Evolutionary conservation across 1,140 invertebrate species (phyloP), one percentile per base, ranked within the genome.

Genomic region (Brachionus rubens): DNA sequence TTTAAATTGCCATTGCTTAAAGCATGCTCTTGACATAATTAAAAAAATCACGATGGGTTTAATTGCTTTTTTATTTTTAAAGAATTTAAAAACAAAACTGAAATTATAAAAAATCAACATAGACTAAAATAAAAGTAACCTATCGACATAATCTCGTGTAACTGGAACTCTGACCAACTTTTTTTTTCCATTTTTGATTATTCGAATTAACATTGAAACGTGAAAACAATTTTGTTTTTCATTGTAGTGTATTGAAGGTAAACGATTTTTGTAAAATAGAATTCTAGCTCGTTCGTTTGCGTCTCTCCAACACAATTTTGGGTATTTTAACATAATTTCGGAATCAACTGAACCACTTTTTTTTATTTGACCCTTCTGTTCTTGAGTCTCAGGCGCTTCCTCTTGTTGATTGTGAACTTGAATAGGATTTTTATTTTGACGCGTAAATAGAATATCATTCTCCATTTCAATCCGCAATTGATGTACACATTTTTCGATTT

Each of bases 211-310:
- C 65, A 68, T 76, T 2, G 48, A 46, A 7, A 76, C 54, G 2
- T 67, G 40, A 52, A 76, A 76, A 24, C 54, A 40, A 36, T 59
- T 41, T 26, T 19, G 21, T 26, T 59, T 46, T 33, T 76, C 75
- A 36, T 76, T 59, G 14, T 76, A 76, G 16, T 65, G 75, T 28
- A 76, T 65, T 0, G 54, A 33, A 40, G 75, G 75, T 26, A 24
- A 16, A 24, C 40, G 52, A 12, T 54, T 54, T 28, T 54, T 59
- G 12, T 76, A 76, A 24, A 76, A 76, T n/a, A 76, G 16, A 16
- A 76, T 76, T 47, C 75, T 46, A 30, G 75, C 75, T n/a, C 75
- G 28, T 47, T 76, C 75, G 21, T 76, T 76, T 0, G 75, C 75
- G 21, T 76, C 75, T 46, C 75, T 28, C 75, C 75, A 76, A 33